phyloP scores from a whole-genome alignment of 2,888 invertebrate species.

The Vannuccia rotundouncinata region DNA sequence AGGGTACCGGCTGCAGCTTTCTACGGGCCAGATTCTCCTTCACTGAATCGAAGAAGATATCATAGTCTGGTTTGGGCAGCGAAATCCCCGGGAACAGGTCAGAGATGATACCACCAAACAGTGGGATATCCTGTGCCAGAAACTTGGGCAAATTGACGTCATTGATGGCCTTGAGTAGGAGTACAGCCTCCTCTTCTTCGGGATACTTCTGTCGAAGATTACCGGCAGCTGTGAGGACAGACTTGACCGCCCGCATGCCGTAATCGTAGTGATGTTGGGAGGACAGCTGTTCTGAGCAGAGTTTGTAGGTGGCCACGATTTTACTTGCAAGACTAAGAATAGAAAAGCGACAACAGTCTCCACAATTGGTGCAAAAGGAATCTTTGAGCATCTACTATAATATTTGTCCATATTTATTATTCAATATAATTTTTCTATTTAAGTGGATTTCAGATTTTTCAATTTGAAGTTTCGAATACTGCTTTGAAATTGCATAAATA shows the following conservation, averaged over 20 bases:
- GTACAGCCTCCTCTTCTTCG: conserved; percentile 51
- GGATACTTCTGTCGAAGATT: conserved; percentile 56
- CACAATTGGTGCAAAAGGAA: no score
- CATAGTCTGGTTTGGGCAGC: conserved; percentile 58
- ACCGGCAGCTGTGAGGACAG: conserved; percentile 57
- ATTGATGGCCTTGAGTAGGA: conserved; percentile 57
- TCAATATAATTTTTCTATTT: no score
- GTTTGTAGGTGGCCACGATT: conserved; percentile 56
- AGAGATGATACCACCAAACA: conserved; percentile 57
- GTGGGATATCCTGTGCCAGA: conserved; percentile 56
- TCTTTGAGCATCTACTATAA: no score
- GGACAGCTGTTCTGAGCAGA: conserved; percentile 57
- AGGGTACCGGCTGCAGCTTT: conserved; percentile 54
- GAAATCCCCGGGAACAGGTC: conserved; percentile 57
- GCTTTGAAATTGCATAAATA: no score
- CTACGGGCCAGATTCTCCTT: conserved; percentile 52
- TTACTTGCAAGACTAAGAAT: conserved; percentile 54
- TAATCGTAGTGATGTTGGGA: conserved; percentile 58
- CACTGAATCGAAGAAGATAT: conserved; percentile 51
- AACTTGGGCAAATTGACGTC: conserved; percentile 58
- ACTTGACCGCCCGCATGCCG: conserved; percentile 60
- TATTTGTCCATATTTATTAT: no score
- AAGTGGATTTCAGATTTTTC: no score
- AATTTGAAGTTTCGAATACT: no score
- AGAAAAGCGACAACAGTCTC: no score